phyloP scores from a whole-genome alignment of 1,140 invertebrate genomes.

The Ips typographus region DNA sequence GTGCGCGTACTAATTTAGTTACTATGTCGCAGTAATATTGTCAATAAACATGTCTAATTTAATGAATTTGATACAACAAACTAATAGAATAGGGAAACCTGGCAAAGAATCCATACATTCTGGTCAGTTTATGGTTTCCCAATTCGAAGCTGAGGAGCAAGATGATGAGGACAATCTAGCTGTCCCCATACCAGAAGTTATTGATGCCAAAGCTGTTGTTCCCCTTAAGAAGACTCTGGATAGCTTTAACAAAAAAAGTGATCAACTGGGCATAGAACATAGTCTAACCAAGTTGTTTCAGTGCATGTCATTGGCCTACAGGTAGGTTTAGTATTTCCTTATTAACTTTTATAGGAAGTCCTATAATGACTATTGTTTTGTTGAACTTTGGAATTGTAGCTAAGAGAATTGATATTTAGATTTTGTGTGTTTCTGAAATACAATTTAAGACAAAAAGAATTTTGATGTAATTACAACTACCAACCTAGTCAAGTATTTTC shows the following conservation, averaged over 20 bases:
- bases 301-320: constrained; percentile 96
- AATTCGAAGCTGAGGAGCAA: constrained; percentile 90
- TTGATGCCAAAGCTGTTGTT: constrained; percentile 36
- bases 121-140: constrained; percentile 97
- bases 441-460: no score
- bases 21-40: constrained; percentile 33
- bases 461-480: no score
- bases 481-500: no score
- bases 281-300: constrained; percentile 94
- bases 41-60: constrained; percentile 36
- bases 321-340: constrained; percentile 57
- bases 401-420: no score
- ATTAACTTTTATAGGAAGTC: no score
- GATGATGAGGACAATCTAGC: constrained; percentile 83
- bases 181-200: constrained; percentile 72
- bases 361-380: no score
- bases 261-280: constrained; percentile 75
- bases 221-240: constrained; percentile 35
- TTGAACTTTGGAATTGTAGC: no score
- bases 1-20: constrained; percentile 18
- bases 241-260: constrained; percentile 27
- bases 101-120: constrained; percentile 84
- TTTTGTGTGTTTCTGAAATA: no score
- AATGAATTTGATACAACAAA: constrained; percentile 30
- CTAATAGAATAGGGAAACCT: constrained; percentile 34